Conservation (phyloP, 1,140 invertebrate species). For the Neodiprion pinetum region DNA sequence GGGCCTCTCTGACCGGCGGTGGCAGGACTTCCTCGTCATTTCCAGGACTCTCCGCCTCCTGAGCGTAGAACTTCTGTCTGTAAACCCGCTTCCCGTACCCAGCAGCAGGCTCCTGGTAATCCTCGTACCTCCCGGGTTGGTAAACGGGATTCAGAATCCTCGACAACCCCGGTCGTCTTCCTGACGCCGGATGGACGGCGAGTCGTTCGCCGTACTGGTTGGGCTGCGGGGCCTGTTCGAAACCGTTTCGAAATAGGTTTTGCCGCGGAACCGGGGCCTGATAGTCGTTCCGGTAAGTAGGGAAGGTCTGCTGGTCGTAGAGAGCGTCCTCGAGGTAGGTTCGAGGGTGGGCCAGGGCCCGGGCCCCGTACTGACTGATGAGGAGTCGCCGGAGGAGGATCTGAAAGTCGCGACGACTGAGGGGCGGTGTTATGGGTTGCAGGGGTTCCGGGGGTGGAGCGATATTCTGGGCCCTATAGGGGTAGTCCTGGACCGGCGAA, state of each 20-base stretch:
- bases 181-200: constrained; percentile 33
- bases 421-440: constrained; percentile 51
- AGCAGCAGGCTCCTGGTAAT: constrained; percentile 56
- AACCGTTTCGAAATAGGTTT: constrained; percentile 51
- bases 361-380: constrained; percentile 55
- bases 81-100: constrained; percentile 54
- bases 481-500: constrained; percentile 43
- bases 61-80: constrained; percentile 54
- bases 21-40: constrained; percentile 68
- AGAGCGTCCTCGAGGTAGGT: constrained; percentile 56
- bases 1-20: constrained; percentile 70
- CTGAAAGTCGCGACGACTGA: constrained; percentile 57
- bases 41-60: constrained; percentile 39
- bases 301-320: constrained; percentile 56
- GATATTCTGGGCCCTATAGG: constrained; percentile 41
- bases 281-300: constrained; percentile 49
- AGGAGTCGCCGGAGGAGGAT: constrained; percentile 48
- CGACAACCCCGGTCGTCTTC: constrained; percentile 44
- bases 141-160: constrained; percentile 42
- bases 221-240: constrained; percentile 50
- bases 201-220: constrained; percentile 53
- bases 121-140: constrained; percentile 59
- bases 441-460: constrained; percentile 53
- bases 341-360: constrained; percentile 55
- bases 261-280: constrained; percentile 44